Evolutionary conservation across 2,113 vertebrate species (phyloP).

Genomic region (Sturnira hondurensis): DNA sequence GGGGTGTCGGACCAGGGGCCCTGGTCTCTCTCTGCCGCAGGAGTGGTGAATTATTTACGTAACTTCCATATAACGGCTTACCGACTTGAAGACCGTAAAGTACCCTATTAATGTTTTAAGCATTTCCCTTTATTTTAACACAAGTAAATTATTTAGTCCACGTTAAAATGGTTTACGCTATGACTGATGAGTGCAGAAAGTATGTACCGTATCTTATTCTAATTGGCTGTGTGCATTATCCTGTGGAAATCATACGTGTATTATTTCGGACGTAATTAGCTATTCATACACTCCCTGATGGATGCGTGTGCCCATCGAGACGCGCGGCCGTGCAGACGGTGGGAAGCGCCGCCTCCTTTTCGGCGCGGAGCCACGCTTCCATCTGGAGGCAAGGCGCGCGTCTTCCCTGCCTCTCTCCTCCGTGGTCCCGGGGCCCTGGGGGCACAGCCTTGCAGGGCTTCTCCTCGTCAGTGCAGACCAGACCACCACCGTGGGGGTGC

Average conservation of each 20-base stretch:
- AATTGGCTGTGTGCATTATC: constrained; percentile 81
- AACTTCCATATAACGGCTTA: constrained; percentile 75
- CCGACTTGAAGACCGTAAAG: constrained; percentile 79
- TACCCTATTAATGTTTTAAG: constrained; percentile 82
- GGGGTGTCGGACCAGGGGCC: constrained; percentile 33
- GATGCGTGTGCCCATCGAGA: constrained; percentile 66
- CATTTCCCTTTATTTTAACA: constrained; percentile 82
- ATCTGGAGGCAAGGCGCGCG: background rate
- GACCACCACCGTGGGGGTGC: background rate
- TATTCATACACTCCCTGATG: constrained; percentile 73
- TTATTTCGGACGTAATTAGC: constrained; percentile 80
- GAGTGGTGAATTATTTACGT: constrained; percentile 78
- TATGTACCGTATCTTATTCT: constrained; percentile 75
- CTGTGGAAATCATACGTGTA: constrained; percentile 78
- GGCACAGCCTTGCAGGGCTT: background rate
- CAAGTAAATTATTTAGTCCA: constrained; percentile 83
- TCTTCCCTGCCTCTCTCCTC: background rate
- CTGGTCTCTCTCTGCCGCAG: constrained; percentile 59
- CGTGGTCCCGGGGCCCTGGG: background rate
- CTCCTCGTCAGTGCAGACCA: background rate
- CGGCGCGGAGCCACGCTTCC: background rate
- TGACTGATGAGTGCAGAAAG: constrained; percentile 80
- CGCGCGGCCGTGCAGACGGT: constrained; percentile 59
- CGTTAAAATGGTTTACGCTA: constrained; percentile 79
- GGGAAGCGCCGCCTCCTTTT: constrained; percentile 40